phyloP scores from a whole-genome alignment of 2,888 invertebrate species.

The Slavum lentiscoides region DNA sequence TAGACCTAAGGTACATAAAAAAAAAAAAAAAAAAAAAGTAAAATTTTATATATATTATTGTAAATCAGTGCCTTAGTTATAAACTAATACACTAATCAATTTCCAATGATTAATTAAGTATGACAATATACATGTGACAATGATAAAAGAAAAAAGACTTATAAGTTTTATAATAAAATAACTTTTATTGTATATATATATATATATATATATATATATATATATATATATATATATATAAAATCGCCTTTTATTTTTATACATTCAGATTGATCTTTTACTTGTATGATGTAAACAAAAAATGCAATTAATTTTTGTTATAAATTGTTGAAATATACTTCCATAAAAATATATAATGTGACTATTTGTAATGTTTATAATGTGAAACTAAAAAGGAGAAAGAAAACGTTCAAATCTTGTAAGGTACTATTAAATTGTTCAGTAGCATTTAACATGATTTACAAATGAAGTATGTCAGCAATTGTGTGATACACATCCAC shows the following conservation, averaged over 20 bases:
- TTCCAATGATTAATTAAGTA: constrained; percentile 11
- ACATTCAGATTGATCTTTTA: constrained; percentile 2
- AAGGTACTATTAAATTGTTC: not conserved
- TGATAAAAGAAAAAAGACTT: constrained; percentile 49
- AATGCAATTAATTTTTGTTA: constrained; percentile 5
- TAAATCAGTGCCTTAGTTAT: constrained; percentile 53
- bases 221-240: too few species aligned
- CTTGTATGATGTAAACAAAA: constrained; percentile 23
- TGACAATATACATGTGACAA: constrained; percentile 35
- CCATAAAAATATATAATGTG: constrained; percentile 1
- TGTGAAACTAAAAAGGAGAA: not conserved
- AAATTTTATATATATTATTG: constrained; percentile 11
- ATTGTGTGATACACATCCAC: too few species aligned
- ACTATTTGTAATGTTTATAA: not conserved
- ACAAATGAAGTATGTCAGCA: too few species aligned
- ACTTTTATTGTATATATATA: constrained; percentile 46
- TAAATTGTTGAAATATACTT: constrained; percentile 11
- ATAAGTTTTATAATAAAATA: constrained; percentile 39
- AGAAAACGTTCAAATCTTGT: not conserved
- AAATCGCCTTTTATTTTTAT: constrained; percentile 44
- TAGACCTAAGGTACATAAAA: constrained; percentile 24
- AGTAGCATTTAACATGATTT: too few species aligned
- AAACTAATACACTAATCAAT: constrained; percentile 31
- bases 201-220: too few species aligned
- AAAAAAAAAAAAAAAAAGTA: not conserved